A percentile compares a stretch with the other conserved stretches of the same genome.
These are phyloP conservation scores for Miltochrista miniata DNA, from an alignment of 2,888 invertebrate genomes.

Conservation along the genomic window DNA sequence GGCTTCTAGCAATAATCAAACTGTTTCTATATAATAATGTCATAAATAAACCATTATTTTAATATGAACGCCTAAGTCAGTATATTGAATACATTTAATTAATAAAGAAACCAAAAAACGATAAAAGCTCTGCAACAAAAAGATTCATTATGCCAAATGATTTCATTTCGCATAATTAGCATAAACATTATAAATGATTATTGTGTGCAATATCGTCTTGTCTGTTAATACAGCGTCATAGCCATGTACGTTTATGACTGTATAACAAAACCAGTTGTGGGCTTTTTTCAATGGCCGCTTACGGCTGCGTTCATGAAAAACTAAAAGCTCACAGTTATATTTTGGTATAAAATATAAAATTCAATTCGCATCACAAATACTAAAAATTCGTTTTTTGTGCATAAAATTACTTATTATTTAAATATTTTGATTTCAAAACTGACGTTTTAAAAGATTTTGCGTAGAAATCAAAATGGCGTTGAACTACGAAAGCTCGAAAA, in stretches of 20 bases:
- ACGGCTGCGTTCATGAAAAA: constrained; percentile 37
- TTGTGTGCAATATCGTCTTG: constrained; percentile 34
- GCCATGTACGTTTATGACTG: constrained; percentile 35
- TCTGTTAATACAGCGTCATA: constrained; percentile 25
- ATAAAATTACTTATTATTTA: background rate
- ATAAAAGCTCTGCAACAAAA: constrained; percentile 6
- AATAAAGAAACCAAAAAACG: background rate
- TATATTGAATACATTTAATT: background rate
- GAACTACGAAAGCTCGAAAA: constrained; percentile 50
- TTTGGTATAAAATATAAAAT: background rate
- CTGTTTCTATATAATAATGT: too few relatives aligned
- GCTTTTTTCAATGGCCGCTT: constrained; percentile 46
- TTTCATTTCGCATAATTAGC: constrained; percentile 35
- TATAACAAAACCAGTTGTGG: constrained; percentile 38
- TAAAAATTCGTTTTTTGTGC: background rate
- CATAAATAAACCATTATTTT: too few relatives aligned
- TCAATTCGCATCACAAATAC: background rate
- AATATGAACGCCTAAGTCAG: too few relatives aligned
- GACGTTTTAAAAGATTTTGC: background rate
- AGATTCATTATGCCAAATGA: constrained; percentile 24
- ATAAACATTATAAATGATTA: constrained; percentile 38
- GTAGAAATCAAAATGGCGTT: constrained; percentile 37
- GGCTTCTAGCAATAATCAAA: too few relatives aligned
- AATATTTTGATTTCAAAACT: background rate
- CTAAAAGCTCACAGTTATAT: constrained; percentile 31